Evolutionary conservation across 2,888 invertebrate species (phyloP).

Genomic region (Portevinia maculata): DNA sequence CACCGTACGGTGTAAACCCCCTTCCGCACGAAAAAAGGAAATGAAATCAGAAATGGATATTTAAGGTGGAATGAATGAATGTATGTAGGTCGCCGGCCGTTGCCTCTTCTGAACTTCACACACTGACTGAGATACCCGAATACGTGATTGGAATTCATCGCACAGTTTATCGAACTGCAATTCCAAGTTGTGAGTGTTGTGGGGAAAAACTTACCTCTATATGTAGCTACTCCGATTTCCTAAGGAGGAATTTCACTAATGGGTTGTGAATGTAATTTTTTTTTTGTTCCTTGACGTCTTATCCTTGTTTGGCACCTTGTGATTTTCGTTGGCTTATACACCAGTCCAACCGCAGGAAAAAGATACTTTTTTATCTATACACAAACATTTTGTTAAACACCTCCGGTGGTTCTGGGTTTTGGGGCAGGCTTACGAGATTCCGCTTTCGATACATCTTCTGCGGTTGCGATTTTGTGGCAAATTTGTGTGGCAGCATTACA

Average conservation of each 20-base stretch:
- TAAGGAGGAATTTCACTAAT: constrained; percentile 41
- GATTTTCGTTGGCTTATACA: constrained; percentile 13
- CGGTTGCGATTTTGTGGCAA: constrained; percentile 67
- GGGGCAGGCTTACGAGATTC: constrained; percentile 39
- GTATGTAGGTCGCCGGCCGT: constrained; percentile 65
- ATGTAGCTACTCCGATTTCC: constrained; percentile 8
- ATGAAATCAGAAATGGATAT: constrained; percentile 36
- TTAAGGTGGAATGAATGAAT: constrained; percentile 54
- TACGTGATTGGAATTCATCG: constrained; percentile 70
- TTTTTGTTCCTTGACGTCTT: constrained; percentile 18
- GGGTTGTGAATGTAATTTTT: constrained; percentile 30
- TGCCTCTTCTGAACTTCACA: constrained; percentile 69
- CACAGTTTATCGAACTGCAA: constrained; percentile 57
- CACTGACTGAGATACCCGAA: constrained; percentile 68
- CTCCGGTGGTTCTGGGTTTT: constrained; percentile 17
- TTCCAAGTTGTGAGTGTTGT: background rate
- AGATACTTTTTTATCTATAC: constrained; percentile 52
- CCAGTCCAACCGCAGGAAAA: constrained; percentile 26
- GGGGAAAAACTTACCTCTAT: background rate
- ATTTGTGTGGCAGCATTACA: constrained; percentile 60
- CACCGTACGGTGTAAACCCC: too few relatives aligned
- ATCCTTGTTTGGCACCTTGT: constrained; percentile 39
- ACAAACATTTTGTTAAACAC: constrained; percentile 54
- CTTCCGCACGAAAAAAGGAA: background rate
- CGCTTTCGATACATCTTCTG: constrained; percentile 66